Evolutionary conservation across 2,113 vertebrate genomes (phyloP).

Genomic region (Hippocampus guttulatus): DNA sequence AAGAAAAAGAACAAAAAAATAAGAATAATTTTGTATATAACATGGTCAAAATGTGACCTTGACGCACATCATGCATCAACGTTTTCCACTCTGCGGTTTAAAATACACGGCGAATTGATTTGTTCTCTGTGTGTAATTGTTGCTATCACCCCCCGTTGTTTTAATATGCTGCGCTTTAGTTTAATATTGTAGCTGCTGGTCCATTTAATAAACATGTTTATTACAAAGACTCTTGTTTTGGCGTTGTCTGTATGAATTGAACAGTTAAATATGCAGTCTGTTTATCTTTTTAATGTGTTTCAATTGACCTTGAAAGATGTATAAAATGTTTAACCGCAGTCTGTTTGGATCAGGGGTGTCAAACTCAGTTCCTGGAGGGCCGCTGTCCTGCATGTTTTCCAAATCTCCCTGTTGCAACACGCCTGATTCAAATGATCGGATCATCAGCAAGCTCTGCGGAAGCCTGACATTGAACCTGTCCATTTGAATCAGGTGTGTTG

Average conservation of each 20-base stretch:
- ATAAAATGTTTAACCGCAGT: background rate
- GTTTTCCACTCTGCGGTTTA: constrained; percentile 24
- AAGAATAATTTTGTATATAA: background rate
- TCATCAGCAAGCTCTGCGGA: too few relatives aligned
- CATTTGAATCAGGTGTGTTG: too few relatives aligned
- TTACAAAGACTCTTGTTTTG: constrained; percentile 31
- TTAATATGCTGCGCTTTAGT: constrained; percentile 58
- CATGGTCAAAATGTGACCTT: background rate
- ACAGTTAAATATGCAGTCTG: background rate
- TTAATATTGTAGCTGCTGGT: constrained; percentile 63
- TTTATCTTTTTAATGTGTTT: background rate
- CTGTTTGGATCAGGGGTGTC: too few relatives aligned
- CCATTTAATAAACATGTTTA: constrained; percentile 69
- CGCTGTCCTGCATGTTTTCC: too few relatives aligned
- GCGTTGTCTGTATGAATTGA: background rate
- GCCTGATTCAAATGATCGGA: too few relatives aligned
- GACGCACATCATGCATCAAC: constrained; percentile 16
- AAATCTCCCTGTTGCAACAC: too few relatives aligned
- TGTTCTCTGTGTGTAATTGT: constrained; percentile 38
- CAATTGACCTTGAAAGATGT: background rate
- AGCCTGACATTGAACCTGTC: too few relatives aligned
- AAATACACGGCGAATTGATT: constrained; percentile 32
- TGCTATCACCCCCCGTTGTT: constrained; percentile 51
- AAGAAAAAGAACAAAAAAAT: background rate
- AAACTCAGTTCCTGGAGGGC: too few relatives aligned